These are phyloP conservation scores for Brachymystax lenok DNA, from an alignment of 2,797 vertebrate genomes.

Conservation along the genomic window DNA sequence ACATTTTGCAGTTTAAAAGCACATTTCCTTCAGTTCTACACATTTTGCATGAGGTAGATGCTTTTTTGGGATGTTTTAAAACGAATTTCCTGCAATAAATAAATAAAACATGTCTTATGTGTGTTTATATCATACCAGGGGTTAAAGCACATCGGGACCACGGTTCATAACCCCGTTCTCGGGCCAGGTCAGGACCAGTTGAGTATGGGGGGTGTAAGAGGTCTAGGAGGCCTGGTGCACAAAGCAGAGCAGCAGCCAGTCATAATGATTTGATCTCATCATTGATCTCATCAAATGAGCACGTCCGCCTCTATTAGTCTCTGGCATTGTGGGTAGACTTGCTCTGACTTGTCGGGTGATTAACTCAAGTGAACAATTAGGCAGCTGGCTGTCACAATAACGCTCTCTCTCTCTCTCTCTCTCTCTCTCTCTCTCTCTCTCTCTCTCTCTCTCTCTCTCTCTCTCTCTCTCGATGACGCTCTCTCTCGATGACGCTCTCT, in stretches of 20 bases:
- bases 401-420: slow-evolving; percentile 41
- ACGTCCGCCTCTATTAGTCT: slow-evolving; percentile 71
- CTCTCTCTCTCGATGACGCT: too few relatives aligned
- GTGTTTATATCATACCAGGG: too few relatives aligned
- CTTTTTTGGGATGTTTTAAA: too few relatives aligned
- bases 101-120: too few relatives aligned
- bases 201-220: neutral
- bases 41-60: too few relatives aligned
- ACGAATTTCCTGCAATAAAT: too few relatives aligned
- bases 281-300: slow-evolving; percentile 67
- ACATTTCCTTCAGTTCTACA: too few relatives aligned
- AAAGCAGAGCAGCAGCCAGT: slow-evolving; percentile 37
- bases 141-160: too few relatives aligned
- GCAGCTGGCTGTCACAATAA: slow-evolving; percentile 73
- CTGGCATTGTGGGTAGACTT: slow-evolving; percentile 68
- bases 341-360: slow-evolving; percentile 73
- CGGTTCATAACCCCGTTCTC: too few relatives aligned
- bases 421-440: neutral
- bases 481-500: neutral
- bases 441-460: too few relatives aligned
- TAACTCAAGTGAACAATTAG: slow-evolving; percentile 79
- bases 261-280: slow-evolving; percentile 64
- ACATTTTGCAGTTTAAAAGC: too few relatives aligned
- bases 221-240: slow-evolving; percentile 35
- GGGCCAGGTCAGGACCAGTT: too few relatives aligned